Evolutionary conservation across 2,797 vertebrate species (phyloP), one percentile per base, ranked within the genome.

Genomic region (Lutjanus campechanus): DNA sequence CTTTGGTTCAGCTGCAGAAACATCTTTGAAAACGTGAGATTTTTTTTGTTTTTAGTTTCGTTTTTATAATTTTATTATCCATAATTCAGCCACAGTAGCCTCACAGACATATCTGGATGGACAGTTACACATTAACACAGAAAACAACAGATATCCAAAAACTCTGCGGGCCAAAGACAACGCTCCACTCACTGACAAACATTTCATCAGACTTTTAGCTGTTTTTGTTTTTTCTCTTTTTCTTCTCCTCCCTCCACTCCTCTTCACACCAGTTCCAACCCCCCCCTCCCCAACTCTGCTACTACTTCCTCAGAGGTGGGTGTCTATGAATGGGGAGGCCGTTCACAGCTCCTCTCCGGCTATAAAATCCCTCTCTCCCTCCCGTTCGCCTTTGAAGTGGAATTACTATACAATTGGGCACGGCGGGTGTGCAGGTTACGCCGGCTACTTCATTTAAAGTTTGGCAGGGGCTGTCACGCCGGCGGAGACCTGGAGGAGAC

Each of bases 361-460:
- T 88, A 67, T 91, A 89, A 92, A 90, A 82, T 67, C 78, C 82
- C 83, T 53, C 73, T 49, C 75, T 40, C 81, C 69, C 70, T 62
- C 64, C 71, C 13, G 36, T 92, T 86, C 65, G 82, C 85, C 94
- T 96, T 95, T 96, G 95, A 96, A 94, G 95, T 95, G 46, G 93
- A 95, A 95, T 95, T 95, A 93, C 93, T 90, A 88, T 87, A 96
- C 93, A 93, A 93, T 90, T 92, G 91, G 53, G 82, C 93, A 91
- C 91, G 81, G 92, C 82, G 88, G 94, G 94, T 92, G 93, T 90
- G 89, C 94, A 94, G 92, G 95, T 95, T 94, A 91, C 69, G 88
- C 86, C 70, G 89, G 90, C 90, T 89, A 92, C 93, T 94, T 94
- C 90, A 91, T 93, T 95, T 93, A 92, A 94, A 91, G 93, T 88